A percentile compares a stretch with the other conserved stretches of the same genome.
Conservation (phyloP, 2,888 invertebrate species). For the Priocnemis perturbator region DNA sequence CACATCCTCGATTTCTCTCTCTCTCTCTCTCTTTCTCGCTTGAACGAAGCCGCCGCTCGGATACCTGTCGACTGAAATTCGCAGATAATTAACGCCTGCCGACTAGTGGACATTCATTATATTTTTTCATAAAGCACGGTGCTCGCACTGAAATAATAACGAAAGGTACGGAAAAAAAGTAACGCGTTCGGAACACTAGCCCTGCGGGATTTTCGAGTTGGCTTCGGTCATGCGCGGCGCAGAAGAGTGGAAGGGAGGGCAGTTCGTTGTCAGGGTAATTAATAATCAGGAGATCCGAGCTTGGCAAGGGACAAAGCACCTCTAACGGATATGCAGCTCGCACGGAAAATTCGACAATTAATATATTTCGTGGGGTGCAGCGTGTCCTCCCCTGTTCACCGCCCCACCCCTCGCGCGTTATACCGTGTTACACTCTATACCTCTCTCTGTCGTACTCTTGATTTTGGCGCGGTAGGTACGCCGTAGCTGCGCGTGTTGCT, state of each 20-base stretch:
- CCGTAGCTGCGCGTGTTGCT: constrained; percentile 1
- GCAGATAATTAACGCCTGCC: background rate
- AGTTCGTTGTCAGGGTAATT: constrained; percentile 53
- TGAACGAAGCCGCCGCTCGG: background rate
- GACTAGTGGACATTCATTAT: constrained; percentile 1
- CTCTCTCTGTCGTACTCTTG: constrained; percentile 2
- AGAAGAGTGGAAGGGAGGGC: background rate
- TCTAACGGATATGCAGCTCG: constrained; percentile 61
- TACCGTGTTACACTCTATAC: background rate
- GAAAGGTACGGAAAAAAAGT: background rate
- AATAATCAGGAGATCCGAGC: constrained; percentile 56
- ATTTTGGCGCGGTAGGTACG: no score
- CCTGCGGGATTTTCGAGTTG: constrained; percentile 34
- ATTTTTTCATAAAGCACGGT: background rate
- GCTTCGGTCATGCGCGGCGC: background rate
- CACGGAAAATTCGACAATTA: constrained; percentile 70
- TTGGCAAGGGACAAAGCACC: constrained; percentile 55
- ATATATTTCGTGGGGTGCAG: constrained; percentile 62
- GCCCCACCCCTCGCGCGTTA: no score
- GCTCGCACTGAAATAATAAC: background rate
- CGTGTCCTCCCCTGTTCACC: background rate
- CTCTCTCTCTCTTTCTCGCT: no score
- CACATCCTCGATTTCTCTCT: background rate
- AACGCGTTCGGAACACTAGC: constrained; percentile 46
- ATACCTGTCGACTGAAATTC: no score